Evolutionary conservation across 2,797 vertebrate genomes (phyloP), one percentile per base, ranked within the genome.

Genomic region (Rhinichthys osculus): DNA sequence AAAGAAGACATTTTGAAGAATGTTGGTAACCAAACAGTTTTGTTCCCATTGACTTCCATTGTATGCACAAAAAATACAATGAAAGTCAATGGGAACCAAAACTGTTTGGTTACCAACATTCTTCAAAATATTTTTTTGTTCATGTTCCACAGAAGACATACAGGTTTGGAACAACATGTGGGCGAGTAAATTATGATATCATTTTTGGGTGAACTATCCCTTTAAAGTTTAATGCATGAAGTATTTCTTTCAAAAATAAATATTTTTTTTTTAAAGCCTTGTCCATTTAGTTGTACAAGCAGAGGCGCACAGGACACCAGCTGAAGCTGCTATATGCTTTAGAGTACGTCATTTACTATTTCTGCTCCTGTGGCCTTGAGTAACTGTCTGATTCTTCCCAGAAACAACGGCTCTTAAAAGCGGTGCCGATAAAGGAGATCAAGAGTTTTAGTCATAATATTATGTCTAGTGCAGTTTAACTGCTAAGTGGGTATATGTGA

Each of bases 401-500:
- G 14, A 78, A 64, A 62, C 9, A 27, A 78, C 5, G 0, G n/a
- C 38, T 64, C 57, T 44, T 64, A 64, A 64, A 79, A 17, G 4
- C 17, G 14, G 14, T 44, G n/a, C 57, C 57, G 17, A 78, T 78
- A 47, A 69, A 54, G 14, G 5, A 35, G 35, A n/a, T 14, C 38
- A 64, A 79, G 38, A 64, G 57, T 59, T 79, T 64, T 64, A 79
- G n/a, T 79, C 77, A 79, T 79, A 79, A 64, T 79, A 78, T 78
- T 70, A 69, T 85, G 78, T 81, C 11, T 78, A 57, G 35, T 21
- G 66, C 1, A 4, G 21, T 42, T 30, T 27, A 40, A 64, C n/a
- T 17, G 19, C 52, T 78, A 59, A 66, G 27, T 33, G n/a, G 38
- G 35, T 9, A 27, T 62, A 27, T 62, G 2, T 35, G 4, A 52